Base-by-base conservation (phyloP, 2,113 vertebrate genomes). In the Oryctolagus cuniculus region DNA sequence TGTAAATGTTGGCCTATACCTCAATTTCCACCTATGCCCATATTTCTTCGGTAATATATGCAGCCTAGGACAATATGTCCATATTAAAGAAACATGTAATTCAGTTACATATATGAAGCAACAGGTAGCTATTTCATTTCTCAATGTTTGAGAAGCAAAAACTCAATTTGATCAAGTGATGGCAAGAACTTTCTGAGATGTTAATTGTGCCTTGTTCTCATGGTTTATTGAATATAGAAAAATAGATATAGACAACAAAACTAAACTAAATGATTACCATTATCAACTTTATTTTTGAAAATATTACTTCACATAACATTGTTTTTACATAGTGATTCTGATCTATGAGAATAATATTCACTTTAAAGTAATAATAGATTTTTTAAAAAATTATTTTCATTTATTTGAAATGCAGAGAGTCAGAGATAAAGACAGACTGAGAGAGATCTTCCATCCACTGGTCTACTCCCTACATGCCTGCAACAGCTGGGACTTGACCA, bases 281-380 rank as follows among this genome's bases (percentile, higher is more conserved):
- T 95, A 61, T 70, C 70, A 82, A 77, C 63, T 92, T 92, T 86
- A 58, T 86, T 91, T 90, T 84, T 81, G 10, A 85, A 94, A 92
- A 34, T 69, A 49, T 25, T 69, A 34, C 15, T 75, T 63, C 34
- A 53, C 24, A 3, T 78, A 63, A 61, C 34, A 87, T 3, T 79
- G 10, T 82, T 86, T 92, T 51, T 85, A 69, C 25, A 53, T 63
- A 61, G 31, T 84, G 70, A 75, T 53, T 87, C 53, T 87, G 72
- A 73, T 31, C 78, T 81, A 69, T 49, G 25, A 77, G 7, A 80
- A 72, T 89, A 63, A 93, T 22, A 19, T 34, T 74, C 44, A 34
- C 44, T 87, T 19, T 91, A 84, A 67, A 87, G 95, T 58, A 17
- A 58, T 19, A 58, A 17, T 58, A 58, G 3, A 58, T 58, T 58